Conservation (phyloP, 2,888 invertebrate species). For the Pollenia griseotomentosa region DNA sequence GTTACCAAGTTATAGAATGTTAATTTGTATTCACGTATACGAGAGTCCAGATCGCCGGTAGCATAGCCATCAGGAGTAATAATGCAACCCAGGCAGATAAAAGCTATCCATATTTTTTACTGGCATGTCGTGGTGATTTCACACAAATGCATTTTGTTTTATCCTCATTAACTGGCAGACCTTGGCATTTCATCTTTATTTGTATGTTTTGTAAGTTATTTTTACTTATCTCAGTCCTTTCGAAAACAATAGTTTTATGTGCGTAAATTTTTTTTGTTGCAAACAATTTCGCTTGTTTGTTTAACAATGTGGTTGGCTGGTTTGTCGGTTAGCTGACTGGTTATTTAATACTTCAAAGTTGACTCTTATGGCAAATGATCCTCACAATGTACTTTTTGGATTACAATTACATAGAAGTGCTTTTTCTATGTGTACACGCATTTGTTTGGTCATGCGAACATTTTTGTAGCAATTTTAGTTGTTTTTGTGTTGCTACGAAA, state of each 20-base stretch:
- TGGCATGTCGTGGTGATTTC: no score
- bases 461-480: constrained; percentile 12
- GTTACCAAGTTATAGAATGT: no score
- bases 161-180: no score
- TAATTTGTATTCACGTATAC: no score
- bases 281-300: not conserved
- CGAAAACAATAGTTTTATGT: constrained; percentile 2
- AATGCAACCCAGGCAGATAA: no score
- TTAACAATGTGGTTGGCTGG: constrained; percentile 36
- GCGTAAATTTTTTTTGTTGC: constrained; percentile 11
- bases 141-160: no score
- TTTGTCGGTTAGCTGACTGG: constrained; percentile 24
- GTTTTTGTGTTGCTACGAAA: constrained; percentile 34
- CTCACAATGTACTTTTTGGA: constrained; percentile 48
- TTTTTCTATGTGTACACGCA: not conserved
- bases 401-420: constrained; percentile 54
- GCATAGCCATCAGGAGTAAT: no score
- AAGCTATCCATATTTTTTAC: no score
- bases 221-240: not conserved
- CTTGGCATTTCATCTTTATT: no score
- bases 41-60: no score
- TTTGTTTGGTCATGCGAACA: constrained; percentile 28
- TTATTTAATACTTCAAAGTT: constrained; percentile 27
- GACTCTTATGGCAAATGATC: constrained; percentile 56
- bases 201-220: not conserved